Conservation (phyloP, 2,113 vertebrate genomes). For the Tachysurus vachellii region DNA sequence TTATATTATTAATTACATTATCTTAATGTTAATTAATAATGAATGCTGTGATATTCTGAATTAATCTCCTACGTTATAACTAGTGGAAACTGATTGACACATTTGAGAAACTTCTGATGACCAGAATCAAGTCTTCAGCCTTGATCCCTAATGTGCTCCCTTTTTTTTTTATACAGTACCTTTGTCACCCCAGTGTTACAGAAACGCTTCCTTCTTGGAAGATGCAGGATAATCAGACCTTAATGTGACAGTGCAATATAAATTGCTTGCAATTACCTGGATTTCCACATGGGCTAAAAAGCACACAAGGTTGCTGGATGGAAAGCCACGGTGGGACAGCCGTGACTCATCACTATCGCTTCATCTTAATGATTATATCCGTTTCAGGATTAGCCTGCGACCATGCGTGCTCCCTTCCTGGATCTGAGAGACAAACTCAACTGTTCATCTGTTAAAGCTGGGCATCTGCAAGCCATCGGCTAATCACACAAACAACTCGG, state of each 20-base stretch:
- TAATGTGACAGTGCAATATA: conserved; percentile 5
- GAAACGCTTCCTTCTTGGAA: not conserved
- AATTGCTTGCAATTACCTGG: not conserved
- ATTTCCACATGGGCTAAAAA: not conserved
- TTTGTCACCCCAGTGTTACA: not conserved
- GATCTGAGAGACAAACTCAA: conserved; percentile 11
- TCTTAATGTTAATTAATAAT: not conserved
- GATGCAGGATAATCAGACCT: not conserved
- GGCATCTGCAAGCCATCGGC: conserved; percentile 47
- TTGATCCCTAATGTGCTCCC: not conserved
- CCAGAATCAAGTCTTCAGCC: not conserved
- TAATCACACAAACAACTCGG: conserved; percentile 41
- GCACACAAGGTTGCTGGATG: conserved; percentile 1
- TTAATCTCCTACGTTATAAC: not conserved
- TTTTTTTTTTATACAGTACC: not conserved
- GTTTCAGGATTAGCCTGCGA: conserved; percentile 30
- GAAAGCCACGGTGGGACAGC: not conserved
- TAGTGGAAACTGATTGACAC: not conserved
- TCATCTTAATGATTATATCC: conserved; percentile 37
- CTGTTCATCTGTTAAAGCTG: conserved; percentile 20
- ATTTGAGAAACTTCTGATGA: not conserved
- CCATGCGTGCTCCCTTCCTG: conserved; percentile 26
- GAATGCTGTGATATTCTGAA: not conserved
- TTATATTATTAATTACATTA: not conserved
- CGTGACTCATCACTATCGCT: conserved; percentile 3